Base-by-base conservation (phyloP, 30 jellyfish, hydroid and myxozoan species). In the Clytia hemisphaerica region DNA sequence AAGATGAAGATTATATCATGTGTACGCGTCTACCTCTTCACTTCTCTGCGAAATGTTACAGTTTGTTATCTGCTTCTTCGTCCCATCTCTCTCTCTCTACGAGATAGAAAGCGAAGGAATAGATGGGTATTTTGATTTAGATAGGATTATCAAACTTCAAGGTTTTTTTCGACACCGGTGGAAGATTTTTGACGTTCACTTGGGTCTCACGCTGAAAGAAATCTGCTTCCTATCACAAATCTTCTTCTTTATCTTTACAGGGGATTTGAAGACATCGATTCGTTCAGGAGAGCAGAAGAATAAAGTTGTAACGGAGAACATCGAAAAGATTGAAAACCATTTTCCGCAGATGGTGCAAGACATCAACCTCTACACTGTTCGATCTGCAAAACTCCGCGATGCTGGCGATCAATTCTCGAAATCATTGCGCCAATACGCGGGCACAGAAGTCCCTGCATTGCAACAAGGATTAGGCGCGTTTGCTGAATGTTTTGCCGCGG, bases 401-500 rank as follows among this genome's bases (percentile, higher is more conserved):
- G 72, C 93, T 6, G 97, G 97, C 6, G 97, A 88, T 61, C 70
- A 33, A 35, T 38, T 88, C 40, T 92, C 91, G 37, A 79, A 61
- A 37, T 58, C 93, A 24, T 68, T 88, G 48, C 58, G 58, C 10
- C 40, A 51, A 1, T 88, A 88, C 55, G 93, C 97, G n/a, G 79
- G 38, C 42, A 79, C 79, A n/a, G 97, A 88, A 61, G 63, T 94
- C 2, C 94, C 97, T 4, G 86, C 74, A 6, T 37, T 88, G 45
- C 76, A 73, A 73, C 93, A 88, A 19, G 97, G 97, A 22, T 77
- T 88, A 48, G 93, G 78, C 44, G 93, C 94, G 25, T 88, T 88
- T 54, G 94, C 93, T 24, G 97, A 88, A 67, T 88, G 97, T 70
- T 88, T 88, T 69, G 97, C 97, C 3, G 92, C 97, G 6, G 86